A percentile compares a stretch with the other conserved stretches of the same genome.
Evolutionary conservation across 2,797 vertebrate genomes (phyloP).

Genomic region (Betta splendens): DNA sequence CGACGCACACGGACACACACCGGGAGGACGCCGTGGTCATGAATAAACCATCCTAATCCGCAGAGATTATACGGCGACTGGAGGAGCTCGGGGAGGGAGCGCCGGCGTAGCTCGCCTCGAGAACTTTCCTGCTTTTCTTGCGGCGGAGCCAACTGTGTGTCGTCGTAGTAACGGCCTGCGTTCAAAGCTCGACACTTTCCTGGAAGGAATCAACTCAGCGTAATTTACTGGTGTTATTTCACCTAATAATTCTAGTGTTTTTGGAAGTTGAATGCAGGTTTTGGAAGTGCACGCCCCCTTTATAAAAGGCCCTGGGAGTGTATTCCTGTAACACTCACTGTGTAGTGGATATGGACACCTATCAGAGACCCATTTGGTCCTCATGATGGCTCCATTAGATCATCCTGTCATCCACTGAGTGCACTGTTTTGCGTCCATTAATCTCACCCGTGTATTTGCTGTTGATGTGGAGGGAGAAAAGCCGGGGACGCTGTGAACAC

Average conservation of each 20-base stretch:
- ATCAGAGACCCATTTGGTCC: constrained; percentile 40
- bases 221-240: not conserved
- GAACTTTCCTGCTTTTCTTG: constrained; percentile 57
- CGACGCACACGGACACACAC: constrained; percentile 38
- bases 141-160: no score
- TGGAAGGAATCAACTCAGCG: not conserved
- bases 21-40: constrained; percentile 72
- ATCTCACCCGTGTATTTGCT: constrained; percentile 17
- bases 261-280: not conserved
- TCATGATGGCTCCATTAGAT: constrained; percentile 47
- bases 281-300: not conserved
- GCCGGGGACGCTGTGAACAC: constrained; percentile 44
- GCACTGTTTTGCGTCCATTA: constrained; percentile 46
- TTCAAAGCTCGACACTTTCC: constrained; percentile 1
- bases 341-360: constrained; percentile 22
- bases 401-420: constrained; percentile 35
- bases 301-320: constrained; percentile 1
- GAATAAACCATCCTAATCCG: constrained; percentile 83
- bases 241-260: not conserved
- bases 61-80: constrained; percentile 77
- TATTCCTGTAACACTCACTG: constrained; percentile 11
- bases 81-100: constrained; percentile 61
- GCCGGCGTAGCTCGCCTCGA: constrained; percentile 57
- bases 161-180: constrained; percentile 5
- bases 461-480: constrained; percentile 23